Conservation (phyloP, 1,140 invertebrate species). For the honey bee (Apis mellifera) region DNA sequence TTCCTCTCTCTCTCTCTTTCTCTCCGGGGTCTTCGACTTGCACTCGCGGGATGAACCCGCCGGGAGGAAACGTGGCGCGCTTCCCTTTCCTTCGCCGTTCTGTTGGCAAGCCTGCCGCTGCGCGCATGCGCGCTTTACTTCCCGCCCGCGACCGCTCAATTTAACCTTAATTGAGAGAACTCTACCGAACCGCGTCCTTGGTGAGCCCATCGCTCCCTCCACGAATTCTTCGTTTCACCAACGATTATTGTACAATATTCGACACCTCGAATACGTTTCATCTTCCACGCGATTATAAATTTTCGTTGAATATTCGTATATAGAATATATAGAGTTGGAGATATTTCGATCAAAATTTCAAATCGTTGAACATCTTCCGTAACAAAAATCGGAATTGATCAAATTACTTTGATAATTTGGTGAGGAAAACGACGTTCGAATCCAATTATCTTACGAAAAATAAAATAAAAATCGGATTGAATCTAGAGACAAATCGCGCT, state of each 20-base stretch:
- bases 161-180: slow-evolving; percentile 67
- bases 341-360: no score
- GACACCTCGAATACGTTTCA: no score
- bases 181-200: slow-evolving; percentile 63
- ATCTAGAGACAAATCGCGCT: no score
- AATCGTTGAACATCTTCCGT: no score
- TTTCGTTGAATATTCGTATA: not conserved
- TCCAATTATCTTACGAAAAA: no score
- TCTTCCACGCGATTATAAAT: no score
- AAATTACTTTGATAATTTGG: no score
- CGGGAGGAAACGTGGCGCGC: slow-evolving; percentile 39
- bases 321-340: no score
- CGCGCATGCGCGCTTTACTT: slow-evolving; percentile 49
- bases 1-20: slow-evolving; percentile 27
- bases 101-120: not conserved
- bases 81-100: slow-evolving; percentile 4
- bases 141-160: slow-evolving; percentile 46
- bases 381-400: no score
- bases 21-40: slow-evolving; percentile 61
- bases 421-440: no score
- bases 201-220: slow-evolving; percentile 27
- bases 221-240: not conserved
- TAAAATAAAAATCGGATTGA: no score
- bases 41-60: slow-evolving; percentile 59
- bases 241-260: not conserved